Conservation (phyloP, 2,888 invertebrate species). For the Lepas anatifera region DNA sequence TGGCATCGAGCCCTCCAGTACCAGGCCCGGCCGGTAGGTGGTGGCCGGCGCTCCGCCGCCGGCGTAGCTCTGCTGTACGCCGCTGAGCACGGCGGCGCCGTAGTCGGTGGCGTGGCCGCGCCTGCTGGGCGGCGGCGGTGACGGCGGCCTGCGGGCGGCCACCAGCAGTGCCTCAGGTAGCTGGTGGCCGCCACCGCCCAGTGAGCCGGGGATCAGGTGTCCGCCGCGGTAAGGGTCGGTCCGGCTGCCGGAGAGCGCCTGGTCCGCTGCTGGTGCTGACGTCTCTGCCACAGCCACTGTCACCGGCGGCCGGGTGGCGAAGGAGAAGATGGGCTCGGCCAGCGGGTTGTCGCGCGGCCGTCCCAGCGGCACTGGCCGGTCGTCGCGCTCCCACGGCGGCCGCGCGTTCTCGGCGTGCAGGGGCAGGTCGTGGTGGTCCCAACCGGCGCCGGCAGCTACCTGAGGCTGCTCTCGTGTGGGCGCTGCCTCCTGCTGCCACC, state of each 20-base stretch:
- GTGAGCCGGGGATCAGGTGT: constrained; percentile 1
- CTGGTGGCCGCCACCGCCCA: background rate
- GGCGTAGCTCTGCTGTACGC: constrained; percentile 8
- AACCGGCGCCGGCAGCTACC: too few species aligned
- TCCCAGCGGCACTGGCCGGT: background rate
- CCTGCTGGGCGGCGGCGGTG: background rate
- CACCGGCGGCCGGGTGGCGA: background rate
- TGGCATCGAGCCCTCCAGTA: background rate
- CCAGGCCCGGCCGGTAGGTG: background rate
- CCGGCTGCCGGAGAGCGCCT: background rate
- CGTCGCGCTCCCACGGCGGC: background rate
- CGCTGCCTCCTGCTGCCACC: too few species aligned
- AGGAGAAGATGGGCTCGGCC: background rate
- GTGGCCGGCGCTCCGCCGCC: background rate
- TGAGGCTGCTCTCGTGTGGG: too few species aligned
- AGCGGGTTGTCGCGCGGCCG: background rate
- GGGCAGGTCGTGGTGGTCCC: too few species aligned
- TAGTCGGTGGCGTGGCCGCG: background rate
- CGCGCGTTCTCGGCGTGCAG: too few species aligned
- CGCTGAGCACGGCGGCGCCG: background rate
- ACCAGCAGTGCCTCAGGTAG: background rate
- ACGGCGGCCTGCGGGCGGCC: background rate
- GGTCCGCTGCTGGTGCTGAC: background rate
- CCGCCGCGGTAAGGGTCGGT: background rate
- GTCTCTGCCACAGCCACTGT: background rate